Evolutionary conservation across 2,888 invertebrate species (phyloP), one percentile per base, ranked within the genome.

Genomic region (Drosophila acutilabella): DNA sequence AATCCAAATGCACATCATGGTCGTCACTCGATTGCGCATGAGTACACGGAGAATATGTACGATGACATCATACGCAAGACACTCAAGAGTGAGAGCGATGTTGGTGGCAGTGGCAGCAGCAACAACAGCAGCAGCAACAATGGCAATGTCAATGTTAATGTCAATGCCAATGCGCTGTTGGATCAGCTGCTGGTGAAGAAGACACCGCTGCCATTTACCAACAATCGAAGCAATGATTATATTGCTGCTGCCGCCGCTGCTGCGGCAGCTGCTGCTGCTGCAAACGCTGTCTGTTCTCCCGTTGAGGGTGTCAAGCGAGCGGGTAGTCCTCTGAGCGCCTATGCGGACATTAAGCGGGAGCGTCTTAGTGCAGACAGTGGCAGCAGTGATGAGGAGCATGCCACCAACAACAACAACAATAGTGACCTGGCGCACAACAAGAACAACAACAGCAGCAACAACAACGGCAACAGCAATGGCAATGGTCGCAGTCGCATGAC

Each of bases 11-110:
- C 72, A 85, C 13, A 82, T 90, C 33, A 51, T 53, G 57, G 33
- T 1, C 65, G 60, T 2, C 81, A 68, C 78, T 93, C 93, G 52
- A 94, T 94, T 47, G 92, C 93, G 11, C 92, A 94, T 51, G 95
- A 95, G 78, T 93, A 95, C 77, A 94, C 94, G 33, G 95, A 95
- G 86, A 94, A 94, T 56, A 91, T 95, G 53, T 94, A 96, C 93
- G 94, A 97, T 90, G 97, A 96, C 56, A 96, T 97, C 84, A 97
- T 97, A 80, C 93, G 96, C 83, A 96, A 96, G 78, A 96, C 95
- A 79, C 93, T 97, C 71, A 81, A 93, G 90, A 87, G 72, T 94
- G 90, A 93, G 93, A 76, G 71, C 44, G 80, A 85, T 26, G 36
- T 51, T 1, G 26, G 45, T 36, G 13, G 45, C 40, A 47, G 20